phyloP scores from a whole-genome alignment of 1,140 invertebrate genomes.

The Papilio dardanus region DNA sequence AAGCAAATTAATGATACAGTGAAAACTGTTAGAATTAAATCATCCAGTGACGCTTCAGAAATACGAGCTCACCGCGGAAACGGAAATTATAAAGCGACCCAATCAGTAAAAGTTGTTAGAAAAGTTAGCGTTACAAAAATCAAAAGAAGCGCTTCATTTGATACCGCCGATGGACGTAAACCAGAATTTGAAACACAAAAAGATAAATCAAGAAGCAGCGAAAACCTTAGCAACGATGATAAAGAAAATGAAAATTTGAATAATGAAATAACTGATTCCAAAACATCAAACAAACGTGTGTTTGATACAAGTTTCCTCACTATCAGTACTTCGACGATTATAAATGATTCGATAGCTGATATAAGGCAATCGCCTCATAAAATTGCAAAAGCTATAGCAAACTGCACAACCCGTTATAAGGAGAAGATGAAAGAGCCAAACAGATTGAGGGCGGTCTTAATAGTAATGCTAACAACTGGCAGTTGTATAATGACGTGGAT shows the following conservation, averaged over 20 bases:
- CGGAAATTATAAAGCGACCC: slow-evolving; percentile 46
- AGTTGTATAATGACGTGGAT: slow-evolving; percentile 80
- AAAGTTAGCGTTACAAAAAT: slow-evolving; percentile 43
- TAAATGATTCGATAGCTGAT: slow-evolving; percentile 26
- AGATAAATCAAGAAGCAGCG: slow-evolving; percentile 59
- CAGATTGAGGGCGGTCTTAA: slow-evolving; percentile 83
- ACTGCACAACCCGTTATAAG: slow-evolving; percentile 37
- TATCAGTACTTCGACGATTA: slow-evolving; percentile 13
- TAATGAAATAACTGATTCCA: slow-evolving; percentile 38
- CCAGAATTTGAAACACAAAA: slow-evolving; percentile 40
- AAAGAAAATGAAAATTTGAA: slow-evolving; percentile 29
- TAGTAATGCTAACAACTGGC: slow-evolving; percentile 83
- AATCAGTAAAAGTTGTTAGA: slow-evolving; percentile 48
- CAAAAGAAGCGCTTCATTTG: slow-evolving; percentile 67
- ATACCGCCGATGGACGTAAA: slow-evolving; percentile 43
- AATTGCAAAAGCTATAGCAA: slow-evolving; percentile 35
- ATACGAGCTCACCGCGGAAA: slow-evolving; percentile 69
- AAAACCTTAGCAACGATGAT: slow-evolving; percentile 42
- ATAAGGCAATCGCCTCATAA: slow-evolving; percentile 26
- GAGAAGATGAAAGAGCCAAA: slow-evolving; percentile 66
- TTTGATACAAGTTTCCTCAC: slow-evolving; percentile 19
- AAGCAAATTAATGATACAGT: slow-evolving; percentile 65
- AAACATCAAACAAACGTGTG: slow-evolving; percentile 33
- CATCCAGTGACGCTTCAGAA: slow-evolving; percentile 47
- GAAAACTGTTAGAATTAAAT: slow-evolving; percentile 50